phyloP scores from a whole-genome alignment of 2,797 vertebrate genomes.

The Pteronotus mesoamericanus region DNA sequence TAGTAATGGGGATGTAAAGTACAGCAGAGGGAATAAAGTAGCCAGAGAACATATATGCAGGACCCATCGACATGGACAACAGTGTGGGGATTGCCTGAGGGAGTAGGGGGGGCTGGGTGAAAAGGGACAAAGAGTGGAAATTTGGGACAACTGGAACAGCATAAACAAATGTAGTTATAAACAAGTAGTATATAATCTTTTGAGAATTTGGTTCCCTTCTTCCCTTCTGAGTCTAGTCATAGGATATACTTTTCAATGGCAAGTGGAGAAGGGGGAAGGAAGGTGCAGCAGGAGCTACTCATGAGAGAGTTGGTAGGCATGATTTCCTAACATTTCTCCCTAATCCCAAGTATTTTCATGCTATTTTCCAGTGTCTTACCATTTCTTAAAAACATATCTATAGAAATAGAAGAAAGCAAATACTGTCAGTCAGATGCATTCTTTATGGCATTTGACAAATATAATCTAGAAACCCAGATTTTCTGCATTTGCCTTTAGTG shows the following conservation, averaged over 20 bases:
- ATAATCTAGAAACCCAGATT: not conserved
- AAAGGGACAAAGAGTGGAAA: too few relatives aligned
- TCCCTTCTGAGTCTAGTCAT: not conserved
- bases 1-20: too few relatives aligned
- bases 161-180: too few relatives aligned
- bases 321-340: not conserved
- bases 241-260: not conserved
- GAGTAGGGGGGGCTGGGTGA: too few relatives aligned
- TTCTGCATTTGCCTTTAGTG: not conserved
- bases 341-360: not conserved
- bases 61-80: too few relatives aligned
- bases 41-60: too few relatives aligned
- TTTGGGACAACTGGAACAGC: too few relatives aligned
- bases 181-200: not conserved
- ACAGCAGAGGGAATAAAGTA: too few relatives aligned
- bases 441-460: not conserved
- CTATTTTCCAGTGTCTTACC: not conserved
- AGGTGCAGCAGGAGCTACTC: not conserved
- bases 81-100: too few relatives aligned
- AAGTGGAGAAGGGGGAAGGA: not conserved
- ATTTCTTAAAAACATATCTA: not conserved
- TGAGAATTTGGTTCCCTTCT: not conserved
- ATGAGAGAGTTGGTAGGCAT: not conserved
- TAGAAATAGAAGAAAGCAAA: not conserved
- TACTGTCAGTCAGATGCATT: not conserved